A percentile compares a stretch with the other conserved stretches of the same genome.
These are phyloP conservation scores for Eristalis tenax DNA, from an alignment of 2,888 invertebrate genomes.

Conservation along the genomic window DNA sequence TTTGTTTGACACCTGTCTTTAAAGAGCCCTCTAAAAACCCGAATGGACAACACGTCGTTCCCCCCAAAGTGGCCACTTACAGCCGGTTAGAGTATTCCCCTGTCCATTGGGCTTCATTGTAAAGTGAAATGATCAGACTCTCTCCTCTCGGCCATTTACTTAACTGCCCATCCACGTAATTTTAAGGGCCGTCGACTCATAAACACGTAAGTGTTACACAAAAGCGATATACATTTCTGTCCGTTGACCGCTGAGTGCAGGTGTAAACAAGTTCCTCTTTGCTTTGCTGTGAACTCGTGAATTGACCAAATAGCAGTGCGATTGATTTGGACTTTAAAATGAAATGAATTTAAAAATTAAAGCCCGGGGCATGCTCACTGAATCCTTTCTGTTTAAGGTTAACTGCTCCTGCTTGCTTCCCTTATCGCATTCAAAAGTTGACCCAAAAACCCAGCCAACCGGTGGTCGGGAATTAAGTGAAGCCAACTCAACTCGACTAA, in stretches of 20 bases:
- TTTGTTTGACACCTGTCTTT: too few species aligned
- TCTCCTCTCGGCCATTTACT: background rate
- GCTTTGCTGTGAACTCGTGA: background rate
- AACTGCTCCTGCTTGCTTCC: background rate
- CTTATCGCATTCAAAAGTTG: background rate
- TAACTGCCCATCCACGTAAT: background rate
- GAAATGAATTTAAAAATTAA: background rate
- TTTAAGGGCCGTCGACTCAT: background rate
- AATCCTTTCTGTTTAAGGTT: background rate
- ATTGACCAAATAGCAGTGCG: background rate
- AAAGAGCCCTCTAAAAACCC: too few species aligned
- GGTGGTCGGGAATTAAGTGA: background rate
- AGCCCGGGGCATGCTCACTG: background rate
- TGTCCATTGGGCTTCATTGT: too few species aligned
- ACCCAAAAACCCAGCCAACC: slow-evolving; percentile 7
- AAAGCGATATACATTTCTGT: slow-evolving; percentile 4
- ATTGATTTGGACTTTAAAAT: background rate
- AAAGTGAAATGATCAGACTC: background rate
- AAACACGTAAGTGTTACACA: slow-evolving; percentile 34
- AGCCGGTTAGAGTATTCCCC: background rate
- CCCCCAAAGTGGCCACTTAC: background rate
- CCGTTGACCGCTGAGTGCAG: background rate
- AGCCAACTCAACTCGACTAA: background rate
- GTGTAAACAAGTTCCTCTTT: background rate
- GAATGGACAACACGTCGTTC: too few species aligned